phyloP scores from a whole-genome alignment of 2,113 vertebrate species.

The Brachyistius frenatus region DNA sequence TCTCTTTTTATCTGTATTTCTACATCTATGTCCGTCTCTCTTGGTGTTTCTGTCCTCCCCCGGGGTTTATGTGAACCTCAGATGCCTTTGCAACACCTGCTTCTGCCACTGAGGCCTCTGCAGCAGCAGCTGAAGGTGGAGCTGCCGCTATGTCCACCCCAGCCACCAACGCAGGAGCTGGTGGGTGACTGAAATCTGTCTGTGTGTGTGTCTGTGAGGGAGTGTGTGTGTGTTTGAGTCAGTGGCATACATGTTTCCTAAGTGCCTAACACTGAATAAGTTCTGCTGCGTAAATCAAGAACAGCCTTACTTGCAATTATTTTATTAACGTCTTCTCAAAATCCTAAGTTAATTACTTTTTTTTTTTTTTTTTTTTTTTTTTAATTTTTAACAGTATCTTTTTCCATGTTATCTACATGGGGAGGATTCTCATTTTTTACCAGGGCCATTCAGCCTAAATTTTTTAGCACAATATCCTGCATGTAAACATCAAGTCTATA shows the following conservation, averaged over 20 bases:
- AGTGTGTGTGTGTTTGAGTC: conserved; percentile 14
- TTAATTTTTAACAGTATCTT: too few relatives aligned
- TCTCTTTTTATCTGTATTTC: conserved; percentile 34
- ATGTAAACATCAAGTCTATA: not conserved
- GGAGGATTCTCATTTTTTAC: too few relatives aligned
- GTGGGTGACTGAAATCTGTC: conserved; percentile 69
- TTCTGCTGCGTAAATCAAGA: too few relatives aligned
- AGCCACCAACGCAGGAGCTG: conserved; percentile 87
- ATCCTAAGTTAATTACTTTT: too few relatives aligned
- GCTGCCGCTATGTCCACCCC: conserved; percentile 88
- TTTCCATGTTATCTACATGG: too few relatives aligned
- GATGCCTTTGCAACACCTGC: conserved; percentile 94
- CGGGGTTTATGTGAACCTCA: conserved; percentile 81
- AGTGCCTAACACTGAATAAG: too few relatives aligned
- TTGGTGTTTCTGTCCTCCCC: conserved; percentile 54
- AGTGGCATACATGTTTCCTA: not conserved
- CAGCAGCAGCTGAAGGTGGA: conserved; percentile 89
- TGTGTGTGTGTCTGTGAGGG: conserved; percentile 22
- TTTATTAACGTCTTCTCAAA: too few relatives aligned
- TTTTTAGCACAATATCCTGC: too few relatives aligned
- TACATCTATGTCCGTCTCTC: conserved; percentile 9
- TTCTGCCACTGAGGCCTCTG: conserved; percentile 90
- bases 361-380: too few relatives aligned
- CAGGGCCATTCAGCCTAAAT: too few relatives aligned
- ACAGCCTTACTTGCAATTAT: too few relatives aligned